These are phyloP conservation scores for Onychorhynchus coronatus DNA, from an alignment of 2,113 vertebrate genomes.

Conservation along the genomic window DNA sequence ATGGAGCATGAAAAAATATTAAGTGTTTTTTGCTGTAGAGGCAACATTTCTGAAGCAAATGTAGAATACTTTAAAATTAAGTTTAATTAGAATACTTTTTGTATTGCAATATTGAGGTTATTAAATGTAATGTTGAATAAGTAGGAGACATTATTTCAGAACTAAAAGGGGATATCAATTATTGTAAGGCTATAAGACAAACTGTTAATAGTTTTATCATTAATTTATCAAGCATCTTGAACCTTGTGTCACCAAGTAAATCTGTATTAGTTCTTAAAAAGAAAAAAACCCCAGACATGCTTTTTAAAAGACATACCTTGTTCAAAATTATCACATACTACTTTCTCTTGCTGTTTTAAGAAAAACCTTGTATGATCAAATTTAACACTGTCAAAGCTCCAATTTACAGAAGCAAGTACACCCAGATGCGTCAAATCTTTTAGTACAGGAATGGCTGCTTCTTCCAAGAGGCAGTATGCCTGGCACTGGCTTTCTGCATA, in stretches of 20 bases:
- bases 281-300: background rate
- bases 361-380: slow-evolving; percentile 79
- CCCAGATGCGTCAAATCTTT: slow-evolving; percentile 53
- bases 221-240: background rate
- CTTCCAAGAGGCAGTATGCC: slow-evolving; percentile 71
- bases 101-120: background rate
- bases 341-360: slow-evolving; percentile 79
- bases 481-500: slow-evolving; percentile 74
- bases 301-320: slow-evolving; percentile 50
- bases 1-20: background rate
- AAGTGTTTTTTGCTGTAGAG: background rate
- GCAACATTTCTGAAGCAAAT: background rate
- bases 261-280: background rate
- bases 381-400: slow-evolving; percentile 71
- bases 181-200: background rate
- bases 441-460: slow-evolving; percentile 65
- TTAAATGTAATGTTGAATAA: background rate
- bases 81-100: background rate
- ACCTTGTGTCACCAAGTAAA: background rate
- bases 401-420: slow-evolving; percentile 49
- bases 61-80: background rate
- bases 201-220: background rate
- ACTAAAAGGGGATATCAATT: background rate
- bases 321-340: slow-evolving; percentile 59
- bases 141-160: background rate